Base-by-base conservation (phyloP, 2,797 vertebrate species). In the Tympanoctomys barrerae region DNA sequence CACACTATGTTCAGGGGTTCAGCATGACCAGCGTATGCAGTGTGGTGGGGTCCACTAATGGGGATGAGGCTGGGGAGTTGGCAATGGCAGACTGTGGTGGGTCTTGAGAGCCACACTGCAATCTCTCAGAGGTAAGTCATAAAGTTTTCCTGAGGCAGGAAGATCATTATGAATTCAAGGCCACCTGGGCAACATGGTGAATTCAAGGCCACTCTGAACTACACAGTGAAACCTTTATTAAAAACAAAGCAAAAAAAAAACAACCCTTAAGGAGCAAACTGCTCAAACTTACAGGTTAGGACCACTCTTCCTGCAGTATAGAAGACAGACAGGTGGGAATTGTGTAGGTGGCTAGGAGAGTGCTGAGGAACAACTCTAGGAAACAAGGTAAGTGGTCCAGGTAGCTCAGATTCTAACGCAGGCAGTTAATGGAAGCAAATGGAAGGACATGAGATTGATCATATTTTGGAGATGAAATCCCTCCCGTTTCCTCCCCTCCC, bases 31-130 rank as follows among this genome's bases (percentile, higher is more conserved):
- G 10, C 52, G 16, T 4, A 5, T 2, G 42, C 0, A 3, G 52
- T 1, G 0, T 9, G 4, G 22, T 10, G 5, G 26, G 62, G 2
- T 13, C 1, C 2, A 8, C 4, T 8, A 42, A 62, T n/a, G 46
- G 10, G 39, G 70, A 36, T 18, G 8, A 68, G 46, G 10, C 14
- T 31, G 2, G 26, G 42, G 85, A 81, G 16, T 8, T 28, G 42
- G 39, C 31, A 42, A 31, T 81, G 62, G 31, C 71, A 73, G 49
- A n/a, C 0, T 8, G 28, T 10, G 68, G 46, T 61, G n/a, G n/a
- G 7, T 1, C 59, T 24, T 81, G n/a, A 73, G 14, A 54, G 28
- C 16, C 71, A 71, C 54, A 52, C 39, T 4, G 13, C 85, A 31
- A 19, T 42, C 89, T 77, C 59, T n/a, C 84, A 54, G 77, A 19